Percentiles rank a stretch among this genome's conserved stretches.
Conservation (phyloP, 2,888 invertebrate species). For the Pheosia gnoma region DNA sequence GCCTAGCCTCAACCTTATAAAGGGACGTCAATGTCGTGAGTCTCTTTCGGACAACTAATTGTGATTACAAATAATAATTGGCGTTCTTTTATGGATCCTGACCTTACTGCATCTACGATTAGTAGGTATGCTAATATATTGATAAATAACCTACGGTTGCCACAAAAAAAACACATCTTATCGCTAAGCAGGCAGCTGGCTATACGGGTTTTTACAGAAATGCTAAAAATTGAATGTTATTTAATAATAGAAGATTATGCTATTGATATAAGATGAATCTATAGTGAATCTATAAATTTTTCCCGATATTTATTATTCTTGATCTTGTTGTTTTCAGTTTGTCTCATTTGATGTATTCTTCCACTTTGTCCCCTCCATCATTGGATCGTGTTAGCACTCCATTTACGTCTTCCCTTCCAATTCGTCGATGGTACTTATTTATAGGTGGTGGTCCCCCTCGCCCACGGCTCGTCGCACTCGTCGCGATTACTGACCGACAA, state of each 20-base stretch:
- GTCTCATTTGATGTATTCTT: neutral
- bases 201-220: too few species aligned
- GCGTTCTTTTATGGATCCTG: too few species aligned
- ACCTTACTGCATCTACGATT: too few species aligned
- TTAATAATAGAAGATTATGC: too few species aligned
- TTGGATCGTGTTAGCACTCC: neutral
- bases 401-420: neutral
- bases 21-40: conserved; percentile 21
- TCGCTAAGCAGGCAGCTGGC: too few species aligned
- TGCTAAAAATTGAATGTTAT: too few species aligned
- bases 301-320: too few species aligned
- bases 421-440: conserved; percentile 28
- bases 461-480: conserved; percentile 19
- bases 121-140: too few species aligned
- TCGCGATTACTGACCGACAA: conserved; percentile 25
- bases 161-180: too few species aligned
- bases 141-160: too few species aligned
- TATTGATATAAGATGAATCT: too few species aligned
- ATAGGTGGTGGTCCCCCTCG: conserved; percentile 34
- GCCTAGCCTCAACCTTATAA: neutral
- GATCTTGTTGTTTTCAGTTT: neutral
- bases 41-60: conserved; percentile 29
- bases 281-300: too few species aligned
- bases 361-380: neutral
- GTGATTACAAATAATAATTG: conserved; percentile 14